Evolutionary conservation across 2,888 invertebrate genomes (phyloP).

Genomic region (Drosophila neoperkinsi): DNA sequence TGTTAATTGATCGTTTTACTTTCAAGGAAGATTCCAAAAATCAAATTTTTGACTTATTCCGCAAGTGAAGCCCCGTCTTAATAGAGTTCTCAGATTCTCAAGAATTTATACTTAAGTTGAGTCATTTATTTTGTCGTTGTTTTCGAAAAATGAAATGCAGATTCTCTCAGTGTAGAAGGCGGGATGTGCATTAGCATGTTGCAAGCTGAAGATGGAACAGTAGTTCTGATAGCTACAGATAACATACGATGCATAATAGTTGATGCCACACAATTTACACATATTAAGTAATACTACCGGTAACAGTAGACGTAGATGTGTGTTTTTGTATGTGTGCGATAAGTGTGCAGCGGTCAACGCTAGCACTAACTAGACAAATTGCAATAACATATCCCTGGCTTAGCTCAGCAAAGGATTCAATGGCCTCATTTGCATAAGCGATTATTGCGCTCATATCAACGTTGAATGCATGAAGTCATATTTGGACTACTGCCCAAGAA

Average conservation of each 20-base stretch:
- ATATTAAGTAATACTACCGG: slow-evolving; percentile 80
- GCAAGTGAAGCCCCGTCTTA: background rate
- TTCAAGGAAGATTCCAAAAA: background rate
- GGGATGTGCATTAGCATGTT: slow-evolving; percentile 32
- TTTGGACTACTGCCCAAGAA: slow-evolving; percentile 20
- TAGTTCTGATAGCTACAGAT: slow-evolving; percentile 66
- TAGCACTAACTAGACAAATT: slow-evolving; percentile 67
- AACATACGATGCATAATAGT: slow-evolving; percentile 79
- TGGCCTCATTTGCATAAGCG: slow-evolving; percentile 53
- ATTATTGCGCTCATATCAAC: slow-evolving; percentile 37
- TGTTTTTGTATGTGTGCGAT: slow-evolving; percentile 30
- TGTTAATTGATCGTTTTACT: background rate
- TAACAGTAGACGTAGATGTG: slow-evolving; percentile 28
- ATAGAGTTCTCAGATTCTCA: background rate
- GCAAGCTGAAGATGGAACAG: slow-evolving; percentile 34
- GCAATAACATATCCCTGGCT: slow-evolving; percentile 63
- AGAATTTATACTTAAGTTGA: background rate
- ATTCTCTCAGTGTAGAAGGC: background rate
- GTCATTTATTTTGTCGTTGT: background rate
- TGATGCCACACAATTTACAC: slow-evolving; percentile 82
- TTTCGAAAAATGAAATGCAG: background rate
- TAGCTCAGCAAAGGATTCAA: slow-evolving; percentile 40
- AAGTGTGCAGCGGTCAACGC: slow-evolving; percentile 49
- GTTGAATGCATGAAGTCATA: slow-evolving; percentile 29
- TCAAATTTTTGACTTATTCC: background rate